Conservation (phyloP, 2,113 vertebrate genomes). For the Mormoops blainvillei region DNA sequence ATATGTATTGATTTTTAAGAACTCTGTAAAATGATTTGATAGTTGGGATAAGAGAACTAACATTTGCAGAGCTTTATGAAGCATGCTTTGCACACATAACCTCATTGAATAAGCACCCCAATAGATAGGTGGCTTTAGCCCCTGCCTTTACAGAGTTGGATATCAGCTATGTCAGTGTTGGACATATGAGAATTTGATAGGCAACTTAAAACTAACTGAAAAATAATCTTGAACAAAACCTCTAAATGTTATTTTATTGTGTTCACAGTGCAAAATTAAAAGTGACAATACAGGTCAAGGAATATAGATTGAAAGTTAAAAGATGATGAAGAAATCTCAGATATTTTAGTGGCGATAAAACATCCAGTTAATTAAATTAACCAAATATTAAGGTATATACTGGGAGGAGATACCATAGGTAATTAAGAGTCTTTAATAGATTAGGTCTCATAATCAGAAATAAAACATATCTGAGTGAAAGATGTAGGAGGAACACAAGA, state of each 20-base stretch:
- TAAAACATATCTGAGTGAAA: conserved; percentile 57
- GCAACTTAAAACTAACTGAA: neutral
- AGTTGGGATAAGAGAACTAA: neutral
- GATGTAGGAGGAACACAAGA: conserved; percentile 37
- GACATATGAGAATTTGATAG: neutral
- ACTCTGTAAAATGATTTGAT: neutral
- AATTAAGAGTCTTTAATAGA: neutral
- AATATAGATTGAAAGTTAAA: neutral
- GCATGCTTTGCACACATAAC: neutral
- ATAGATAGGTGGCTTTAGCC: neutral
- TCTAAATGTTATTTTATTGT: neutral
- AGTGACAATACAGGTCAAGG: neutral
- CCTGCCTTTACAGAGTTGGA: neutral
- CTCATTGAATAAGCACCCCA: neutral
- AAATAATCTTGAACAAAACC: neutral
- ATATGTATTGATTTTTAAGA: neutral
- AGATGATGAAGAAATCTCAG: neutral
- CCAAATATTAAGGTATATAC: neutral
- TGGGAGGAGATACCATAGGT: neutral
- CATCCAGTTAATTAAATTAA: neutral
- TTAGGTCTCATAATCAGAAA: conserved; percentile 8
- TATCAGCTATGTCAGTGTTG: neutral
- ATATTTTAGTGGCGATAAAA: conserved; percentile 18
- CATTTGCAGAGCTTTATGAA: neutral
- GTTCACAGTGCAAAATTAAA: neutral